Conservation (phyloP, 2,888 invertebrate species). For the Zonitis immaculata region DNA sequence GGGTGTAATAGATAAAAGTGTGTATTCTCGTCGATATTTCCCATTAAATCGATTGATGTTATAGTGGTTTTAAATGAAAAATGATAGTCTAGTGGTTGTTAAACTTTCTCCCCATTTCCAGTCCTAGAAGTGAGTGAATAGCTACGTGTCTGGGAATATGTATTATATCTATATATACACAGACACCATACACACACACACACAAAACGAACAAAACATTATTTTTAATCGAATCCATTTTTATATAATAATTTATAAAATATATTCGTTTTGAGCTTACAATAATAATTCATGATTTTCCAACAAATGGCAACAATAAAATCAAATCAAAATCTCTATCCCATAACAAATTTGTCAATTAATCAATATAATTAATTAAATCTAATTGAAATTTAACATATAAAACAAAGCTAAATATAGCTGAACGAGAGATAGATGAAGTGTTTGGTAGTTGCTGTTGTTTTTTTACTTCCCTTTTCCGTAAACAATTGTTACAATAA, state of each 20-base stretch:
- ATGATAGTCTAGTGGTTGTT: background rate
- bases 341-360: background rate
- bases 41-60: background rate
- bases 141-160: background rate
- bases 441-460: too few relatives aligned
- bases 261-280: background rate
- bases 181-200: too few relatives aligned
- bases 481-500: too few relatives aligned
- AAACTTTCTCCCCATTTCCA: background rate
- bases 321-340: background rate
- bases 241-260: background rate
- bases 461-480: too few relatives aligned
- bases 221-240: background rate
- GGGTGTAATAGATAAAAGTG: background rate
- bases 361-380: background rate
- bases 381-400: background rate
- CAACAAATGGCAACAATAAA: background rate
- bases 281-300: background rate
- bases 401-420: too few relatives aligned
- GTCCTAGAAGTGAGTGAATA: background rate
- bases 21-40: background rate
- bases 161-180: background rate
- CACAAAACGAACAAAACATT: background rate
- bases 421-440: slow-evolving; percentile 6
- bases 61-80: background rate